Base-by-base conservation (phyloP, 2,888 invertebrate genomes). In the Scelioninae gen. 2 region DNA sequence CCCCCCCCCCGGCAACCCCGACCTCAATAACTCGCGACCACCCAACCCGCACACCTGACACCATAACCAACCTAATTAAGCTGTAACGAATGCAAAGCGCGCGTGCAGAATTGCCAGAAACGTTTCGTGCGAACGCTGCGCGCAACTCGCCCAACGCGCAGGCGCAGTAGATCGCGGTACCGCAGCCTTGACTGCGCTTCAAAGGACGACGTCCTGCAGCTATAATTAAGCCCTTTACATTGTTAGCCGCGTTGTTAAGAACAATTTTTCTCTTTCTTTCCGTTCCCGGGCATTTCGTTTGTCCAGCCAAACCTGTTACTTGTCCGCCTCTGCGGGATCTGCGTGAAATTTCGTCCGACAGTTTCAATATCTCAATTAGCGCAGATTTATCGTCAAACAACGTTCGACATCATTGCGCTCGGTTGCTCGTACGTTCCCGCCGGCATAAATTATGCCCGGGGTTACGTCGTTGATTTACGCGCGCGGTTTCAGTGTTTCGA, bases 341-440 rank as follows among this genome's bases (percentile, higher is more conserved):
- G 64, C 52, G 45, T 45, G 43, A 65, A 55, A 67, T 67, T 60
- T 16, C 33, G 31, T 45, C 41, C 46, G 55, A 57, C 63, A 46
- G 60, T 25, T 60, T 53, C 35, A 41, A 41, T 57, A 61, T 67
- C 67, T 67, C 73, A 73, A 73, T 67, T 48, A 73, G 61, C 39
- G 10, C 45, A 50, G 63, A 63, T 70, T 70, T 63, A 70, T 71
- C 39, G 50, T 52, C 55, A 55, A 55, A 65, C 46, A 55, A 46
- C 55, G 45, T 31, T 55, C 65, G 15, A 55, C 55, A 45, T 64
- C 53, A 64, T 53, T 65, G 39, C 13, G 31, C 45, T 55, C 46
- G 55, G 55, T 65, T 55, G 65, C 65, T 46, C 11, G n/a, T 28
- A 28, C 53, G 25, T 61, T 19, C 18, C 10, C 10, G 28, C 19